Evolutionary conservation across 2,888 invertebrate species (phyloP), one percentile per base, ranked within the genome.

Genomic region (Alsophila aescularia): DNA sequence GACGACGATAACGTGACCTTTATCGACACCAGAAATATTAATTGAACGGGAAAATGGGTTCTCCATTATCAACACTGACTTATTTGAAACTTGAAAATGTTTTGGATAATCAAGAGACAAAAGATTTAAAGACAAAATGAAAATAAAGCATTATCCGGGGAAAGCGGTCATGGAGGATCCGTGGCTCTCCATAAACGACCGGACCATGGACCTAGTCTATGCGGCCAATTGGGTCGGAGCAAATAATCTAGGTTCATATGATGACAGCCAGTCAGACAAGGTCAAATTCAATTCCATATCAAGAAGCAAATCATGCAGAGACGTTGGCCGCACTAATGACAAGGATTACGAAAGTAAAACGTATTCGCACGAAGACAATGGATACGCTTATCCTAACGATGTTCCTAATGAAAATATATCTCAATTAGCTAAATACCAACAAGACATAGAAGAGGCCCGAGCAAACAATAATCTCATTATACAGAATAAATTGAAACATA

Each of bases 161-260:
- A 95, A 96, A 87, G 96, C 95, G 64, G 96, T 96, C 75, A 93
- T 96, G 92, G 96, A 96, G 81, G 95, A 95, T 83, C 93, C 93
- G 65, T 94, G 95, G 79, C 94, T 94, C 74, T 93, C 94, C 64
- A 93, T 94, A 36, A 93, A 93, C 67, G 94, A 94, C 66, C 93
- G 93, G 71, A 94, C 94, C 60, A 95, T 95, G 95, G 95, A 95
- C 70, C 93, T 95, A 43, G 93, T 96, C 40, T 97, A 97, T 81
- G 96, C 96, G 71, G 96, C 96, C 27, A 97, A 96, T 78, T 97
- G 97, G 97, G 93, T 95, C 60, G 95, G 96, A 73, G 93, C 95
- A n/a, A 87, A 90, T 59, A 93, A 92, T 75, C 83, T 94, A 43
- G 90, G 90, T 49, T 84, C 79, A 35, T 88, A 83, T 60, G 84